phyloP scores from a whole-genome alignment of 2,888 invertebrate genomes.

The Autographa pulchrina region DNA sequence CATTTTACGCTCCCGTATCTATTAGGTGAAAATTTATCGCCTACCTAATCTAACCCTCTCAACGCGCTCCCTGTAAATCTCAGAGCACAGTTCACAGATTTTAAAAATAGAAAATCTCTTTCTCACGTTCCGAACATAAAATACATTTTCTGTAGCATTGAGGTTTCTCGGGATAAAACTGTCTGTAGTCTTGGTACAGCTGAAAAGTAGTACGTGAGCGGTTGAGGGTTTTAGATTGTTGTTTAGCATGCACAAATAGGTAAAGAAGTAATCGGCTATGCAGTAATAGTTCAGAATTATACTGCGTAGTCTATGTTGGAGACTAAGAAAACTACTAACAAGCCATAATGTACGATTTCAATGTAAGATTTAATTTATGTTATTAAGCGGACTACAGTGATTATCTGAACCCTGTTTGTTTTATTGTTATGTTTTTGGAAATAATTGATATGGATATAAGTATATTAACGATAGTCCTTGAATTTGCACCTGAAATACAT shows the following conservation, averaged over 20 bases:
- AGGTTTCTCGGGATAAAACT: constrained; percentile 37
- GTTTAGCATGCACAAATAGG: background rate
- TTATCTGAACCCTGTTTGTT: too few species aligned
- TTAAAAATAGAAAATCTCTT: constrained; percentile 48
- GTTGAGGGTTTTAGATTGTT: background rate
- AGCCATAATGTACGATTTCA: too few species aligned
- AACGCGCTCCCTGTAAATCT: constrained; percentile 30
- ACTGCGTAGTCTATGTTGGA: too few species aligned
- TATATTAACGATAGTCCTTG: too few species aligned
- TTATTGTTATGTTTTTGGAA: too few species aligned
- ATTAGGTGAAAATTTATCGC: constrained; percentile 18
- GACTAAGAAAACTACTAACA: too few species aligned
- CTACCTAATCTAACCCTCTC: constrained; percentile 26
- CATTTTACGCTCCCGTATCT: background rate
- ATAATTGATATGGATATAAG: too few species aligned
- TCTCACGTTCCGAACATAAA: constrained; percentile 49
- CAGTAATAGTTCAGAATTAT: too few species aligned
- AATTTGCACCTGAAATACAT: too few species aligned
- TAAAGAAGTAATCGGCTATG: background rate
- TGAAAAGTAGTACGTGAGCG: constrained; percentile 23
- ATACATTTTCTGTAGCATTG: constrained; percentile 43
- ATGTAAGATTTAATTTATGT: too few species aligned
- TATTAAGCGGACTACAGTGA: too few species aligned
- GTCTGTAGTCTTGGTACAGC: constrained; percentile 7
- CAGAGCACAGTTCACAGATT: constrained; percentile 35